These are phyloP conservation scores for Anthoscopus minutus DNA, from an alignment of 2,113 vertebrate species.

Conservation along the genomic window DNA sequence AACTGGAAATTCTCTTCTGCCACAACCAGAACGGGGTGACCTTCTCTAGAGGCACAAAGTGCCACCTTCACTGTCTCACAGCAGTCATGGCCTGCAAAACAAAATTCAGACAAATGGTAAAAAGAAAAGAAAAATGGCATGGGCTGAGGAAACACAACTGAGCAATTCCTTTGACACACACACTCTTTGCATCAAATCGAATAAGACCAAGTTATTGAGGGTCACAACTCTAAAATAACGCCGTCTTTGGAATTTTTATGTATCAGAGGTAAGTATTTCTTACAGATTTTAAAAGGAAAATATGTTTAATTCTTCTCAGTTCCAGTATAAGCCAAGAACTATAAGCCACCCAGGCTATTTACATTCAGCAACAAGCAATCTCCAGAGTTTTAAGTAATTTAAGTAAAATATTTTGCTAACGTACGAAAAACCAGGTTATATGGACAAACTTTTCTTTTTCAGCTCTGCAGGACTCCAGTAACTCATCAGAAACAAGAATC, in stretches of 20 bases:
- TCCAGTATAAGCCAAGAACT: not conserved
- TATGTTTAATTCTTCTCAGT: not conserved
- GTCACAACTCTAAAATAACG: not conserved
- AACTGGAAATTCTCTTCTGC: slow-evolving; percentile 84
- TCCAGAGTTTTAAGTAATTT: not conserved
- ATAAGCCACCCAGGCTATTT: not conserved
- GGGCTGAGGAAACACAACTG: not conserved
- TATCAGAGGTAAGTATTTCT: not conserved
- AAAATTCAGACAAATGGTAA: not conserved
- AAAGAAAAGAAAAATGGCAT: not conserved
- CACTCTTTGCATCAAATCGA: not conserved
- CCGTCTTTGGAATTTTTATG: not conserved
- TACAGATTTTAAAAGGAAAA: not conserved
- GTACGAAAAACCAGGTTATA: not conserved
- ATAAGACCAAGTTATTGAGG: not conserved
- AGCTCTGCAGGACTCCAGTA: not conserved
- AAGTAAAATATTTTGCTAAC: not conserved
- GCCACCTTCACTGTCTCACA: slow-evolving; percentile 88
- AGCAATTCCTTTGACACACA: not conserved
- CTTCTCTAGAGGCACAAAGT: slow-evolving; percentile 78
- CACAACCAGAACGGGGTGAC: slow-evolving; percentile 69
- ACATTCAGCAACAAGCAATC: not conserved
- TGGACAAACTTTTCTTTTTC: not conserved
- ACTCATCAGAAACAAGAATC: not conserved
- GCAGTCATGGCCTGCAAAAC: slow-evolving; percentile 84